Evolutionary conservation across 2,113 vertebrate species (phyloP).

Genomic region (Neofelis nebulosa): DNA sequence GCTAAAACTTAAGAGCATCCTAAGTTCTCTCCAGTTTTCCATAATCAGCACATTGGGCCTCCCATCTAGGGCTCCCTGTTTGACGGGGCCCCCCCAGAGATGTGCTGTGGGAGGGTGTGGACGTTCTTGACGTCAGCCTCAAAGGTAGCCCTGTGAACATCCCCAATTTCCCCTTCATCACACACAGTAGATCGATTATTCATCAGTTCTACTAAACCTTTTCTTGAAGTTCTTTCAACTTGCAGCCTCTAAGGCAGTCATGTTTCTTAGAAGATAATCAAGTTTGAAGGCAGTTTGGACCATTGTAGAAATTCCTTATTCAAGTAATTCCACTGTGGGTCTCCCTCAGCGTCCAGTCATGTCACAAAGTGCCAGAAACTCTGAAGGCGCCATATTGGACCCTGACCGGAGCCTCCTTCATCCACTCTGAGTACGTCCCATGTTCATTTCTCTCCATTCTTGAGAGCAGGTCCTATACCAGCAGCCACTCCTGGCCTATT

Average conservation of each 20-base stretch:
- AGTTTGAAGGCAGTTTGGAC: not conserved
- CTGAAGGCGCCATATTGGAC: not conserved
- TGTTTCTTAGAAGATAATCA: constrained; percentile 12
- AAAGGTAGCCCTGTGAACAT: not conserved
- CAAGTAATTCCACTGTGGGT: not conserved
- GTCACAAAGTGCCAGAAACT: not conserved
- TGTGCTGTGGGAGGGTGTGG: fast-evolving
- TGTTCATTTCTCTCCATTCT: not conserved
- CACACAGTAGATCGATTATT: not conserved
- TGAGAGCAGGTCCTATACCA: not conserved
- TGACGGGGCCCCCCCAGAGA: fast-evolving
- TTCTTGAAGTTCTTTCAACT: constrained; percentile 6
- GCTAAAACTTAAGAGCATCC: not conserved
- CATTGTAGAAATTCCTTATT: not conserved
- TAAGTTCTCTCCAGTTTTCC: not conserved
- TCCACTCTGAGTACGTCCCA: not conserved
- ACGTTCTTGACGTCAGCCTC: not conserved
- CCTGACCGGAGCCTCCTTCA: too few species aligned
- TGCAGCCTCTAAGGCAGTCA: not conserved
- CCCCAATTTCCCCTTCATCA: not conserved
- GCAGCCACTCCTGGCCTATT: not conserved
- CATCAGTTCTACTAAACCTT: not conserved
- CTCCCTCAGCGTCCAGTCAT: not conserved
- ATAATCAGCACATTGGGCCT: not conserved
- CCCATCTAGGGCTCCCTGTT: not conserved